Percentiles rank a stretch among this genome's conserved stretches.
phyloP scores from a whole-genome alignment of 2,113 vertebrate genomes.

The Gymnocephalus cernua region DNA sequence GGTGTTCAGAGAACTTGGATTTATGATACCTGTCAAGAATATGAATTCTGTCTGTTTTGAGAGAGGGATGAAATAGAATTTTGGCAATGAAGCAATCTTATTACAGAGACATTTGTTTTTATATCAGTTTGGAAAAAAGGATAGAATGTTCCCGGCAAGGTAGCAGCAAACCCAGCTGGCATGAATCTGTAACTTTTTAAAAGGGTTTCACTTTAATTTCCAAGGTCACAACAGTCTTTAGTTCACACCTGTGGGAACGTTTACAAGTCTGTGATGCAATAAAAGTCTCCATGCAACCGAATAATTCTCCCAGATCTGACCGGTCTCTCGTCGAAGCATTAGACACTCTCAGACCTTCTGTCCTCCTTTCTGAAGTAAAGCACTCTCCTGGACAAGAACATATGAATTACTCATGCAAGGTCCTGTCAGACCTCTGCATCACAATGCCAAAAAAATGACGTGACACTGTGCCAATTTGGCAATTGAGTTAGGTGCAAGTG shows the following conservation, averaged over 20 bases:
- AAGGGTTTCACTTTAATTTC: conserved; percentile 24
- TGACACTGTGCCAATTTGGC: conserved; percentile 46
- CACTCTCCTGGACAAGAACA: conserved; percentile 22
- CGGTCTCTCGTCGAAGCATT: background rate
- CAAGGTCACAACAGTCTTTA: conserved; percentile 18
- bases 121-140: conserved; percentile 11
- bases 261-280: conserved; percentile 36
- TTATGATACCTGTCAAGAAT: conserved; percentile 18
- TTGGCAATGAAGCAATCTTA: conserved; percentile 4
- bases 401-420: conserved; percentile 36
- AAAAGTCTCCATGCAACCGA: conserved; percentile 28
- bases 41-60: conserved; percentile 1
- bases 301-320: conserved; percentile 42
- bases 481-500: conserved; percentile 45
- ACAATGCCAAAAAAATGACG: conserved; percentile 24
- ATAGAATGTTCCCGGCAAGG: background rate
- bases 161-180: conserved; percentile 11
- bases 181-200: background rate
- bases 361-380: conserved; percentile 20
- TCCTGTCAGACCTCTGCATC: conserved; percentile 26
- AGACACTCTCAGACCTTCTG: conserved; percentile 40
- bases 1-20: background rate
- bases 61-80: background rate
- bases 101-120: conserved; percentile 14
- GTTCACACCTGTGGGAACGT: conserved; percentile 22